Evolutionary conservation across 2,888 invertebrate genomes (phyloP).

Genomic region (Cephus nigrinus): DNA sequence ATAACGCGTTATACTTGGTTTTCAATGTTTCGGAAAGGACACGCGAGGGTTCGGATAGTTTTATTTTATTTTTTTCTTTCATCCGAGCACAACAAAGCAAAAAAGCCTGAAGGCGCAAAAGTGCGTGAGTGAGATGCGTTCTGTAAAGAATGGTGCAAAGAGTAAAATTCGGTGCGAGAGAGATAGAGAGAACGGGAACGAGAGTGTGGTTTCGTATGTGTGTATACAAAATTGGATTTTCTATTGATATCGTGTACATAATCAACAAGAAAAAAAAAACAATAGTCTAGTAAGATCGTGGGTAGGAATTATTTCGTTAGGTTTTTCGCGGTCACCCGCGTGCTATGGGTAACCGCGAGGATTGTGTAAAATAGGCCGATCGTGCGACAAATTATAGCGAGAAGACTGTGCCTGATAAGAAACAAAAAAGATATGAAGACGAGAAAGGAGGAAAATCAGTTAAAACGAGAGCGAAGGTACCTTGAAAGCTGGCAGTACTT

Average conservation of each 20-base stretch:
- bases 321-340: slow-evolving; percentile 12
- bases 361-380: not conserved
- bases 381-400: slow-evolving; percentile 26
- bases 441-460: not conserved
- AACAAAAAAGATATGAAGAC: not conserved
- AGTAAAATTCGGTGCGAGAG: not conserved
- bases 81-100: not conserved
- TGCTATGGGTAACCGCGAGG: not conserved
- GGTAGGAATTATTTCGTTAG: slow-evolving; percentile 14
- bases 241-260: slow-evolving; percentile 5
- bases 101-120: not conserved
- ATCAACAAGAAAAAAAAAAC: slow-evolving; percentile 13
- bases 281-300: slow-evolving; percentile 8
- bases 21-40: not conserved
- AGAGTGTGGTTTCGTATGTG: not conserved
- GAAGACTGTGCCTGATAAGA: slow-evolving; percentile 25
- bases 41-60: not conserved
- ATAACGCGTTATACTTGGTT: not conserved
- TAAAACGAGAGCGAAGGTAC: not conserved
- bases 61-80: not conserved
- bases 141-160: not conserved
- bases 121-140: not conserved
- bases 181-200: slow-evolving; percentile 3
- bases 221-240: not conserved
- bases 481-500: slow-evolving; percentile 7